Conservation (phyloP, 2,113 vertebrate genomes). For the Hemiscyllium ocellatum region DNA sequence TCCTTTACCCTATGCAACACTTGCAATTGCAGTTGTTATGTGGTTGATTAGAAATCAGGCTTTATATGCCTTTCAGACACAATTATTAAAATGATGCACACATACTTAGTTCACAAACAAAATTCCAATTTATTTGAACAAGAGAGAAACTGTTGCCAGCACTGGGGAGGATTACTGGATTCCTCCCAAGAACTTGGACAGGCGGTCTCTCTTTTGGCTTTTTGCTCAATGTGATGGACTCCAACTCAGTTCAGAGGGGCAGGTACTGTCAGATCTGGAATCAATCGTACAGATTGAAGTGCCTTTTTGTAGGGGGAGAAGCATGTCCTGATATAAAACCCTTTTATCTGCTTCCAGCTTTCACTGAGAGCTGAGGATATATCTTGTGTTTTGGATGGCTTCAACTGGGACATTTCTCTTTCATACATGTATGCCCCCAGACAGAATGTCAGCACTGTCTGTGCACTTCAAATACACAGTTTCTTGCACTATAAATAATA, state of each 20-base stretch:
- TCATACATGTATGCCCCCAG: background rate
- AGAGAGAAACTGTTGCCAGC: background rate
- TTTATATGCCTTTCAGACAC: background rate
- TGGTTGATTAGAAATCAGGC: background rate
- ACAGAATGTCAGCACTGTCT: background rate
- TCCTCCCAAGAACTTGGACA: constrained; percentile 5
- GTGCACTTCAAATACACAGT: background rate
- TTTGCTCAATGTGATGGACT: background rate
- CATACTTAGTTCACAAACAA: constrained; percentile 23
- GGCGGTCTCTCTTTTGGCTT: background rate
- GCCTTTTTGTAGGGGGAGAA: background rate
- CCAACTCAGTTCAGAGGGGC: background rate
- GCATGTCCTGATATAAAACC: background rate
- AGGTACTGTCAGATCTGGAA: background rate
- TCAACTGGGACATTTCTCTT: background rate
- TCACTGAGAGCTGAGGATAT: background rate
- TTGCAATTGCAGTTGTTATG: background rate
- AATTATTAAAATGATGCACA: background rate
- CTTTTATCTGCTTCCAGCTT: constrained; percentile 28
- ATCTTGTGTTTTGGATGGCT: background rate
- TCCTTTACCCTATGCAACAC: background rate
- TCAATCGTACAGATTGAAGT: constrained; percentile 3
- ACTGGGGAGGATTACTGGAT: background rate
- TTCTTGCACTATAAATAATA: constrained; percentile 19
- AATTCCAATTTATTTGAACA: background rate